Conservation (phyloP, 2,113 vertebrate species). For the Hyla sarda region DNA sequence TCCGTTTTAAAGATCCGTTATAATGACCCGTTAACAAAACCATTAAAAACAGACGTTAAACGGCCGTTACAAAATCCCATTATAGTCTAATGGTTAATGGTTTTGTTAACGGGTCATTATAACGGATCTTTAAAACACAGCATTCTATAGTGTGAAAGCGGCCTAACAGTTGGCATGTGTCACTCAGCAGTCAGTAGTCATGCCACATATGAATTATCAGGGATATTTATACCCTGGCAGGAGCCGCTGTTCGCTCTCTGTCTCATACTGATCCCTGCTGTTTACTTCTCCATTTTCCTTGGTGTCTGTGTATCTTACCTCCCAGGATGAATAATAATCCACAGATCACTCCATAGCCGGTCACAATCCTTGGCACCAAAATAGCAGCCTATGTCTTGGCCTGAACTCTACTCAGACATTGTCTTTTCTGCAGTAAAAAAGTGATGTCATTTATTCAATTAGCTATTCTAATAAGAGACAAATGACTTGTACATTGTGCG, state of each 20-base stretch:
- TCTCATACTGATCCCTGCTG: background rate
- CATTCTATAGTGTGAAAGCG: no score
- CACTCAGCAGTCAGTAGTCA: no score
- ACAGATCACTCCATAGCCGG: background rate
- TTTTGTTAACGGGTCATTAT: no score
- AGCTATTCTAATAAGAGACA: background rate
- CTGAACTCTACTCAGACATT: background rate
- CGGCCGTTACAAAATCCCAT: no score
- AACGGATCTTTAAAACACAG: no score
- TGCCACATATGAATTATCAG: background rate
- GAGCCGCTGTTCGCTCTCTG: background rate
- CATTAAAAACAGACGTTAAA: no score
- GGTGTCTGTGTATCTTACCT: background rate
- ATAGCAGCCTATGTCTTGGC: background rate
- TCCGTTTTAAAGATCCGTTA: no score
- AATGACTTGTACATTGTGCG: background rate
- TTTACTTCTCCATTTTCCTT: background rate
- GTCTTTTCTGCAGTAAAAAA: background rate
- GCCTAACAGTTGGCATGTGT: background rate
- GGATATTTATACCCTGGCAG: no score
- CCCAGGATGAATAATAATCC: background rate
- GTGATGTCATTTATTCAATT: background rate
- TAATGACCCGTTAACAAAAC: no score
- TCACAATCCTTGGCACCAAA: background rate
- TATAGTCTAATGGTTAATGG: no score